Base-by-base conservation (phyloP, 2,113 vertebrate genomes). In the Lampris megalopsis region DNA sequence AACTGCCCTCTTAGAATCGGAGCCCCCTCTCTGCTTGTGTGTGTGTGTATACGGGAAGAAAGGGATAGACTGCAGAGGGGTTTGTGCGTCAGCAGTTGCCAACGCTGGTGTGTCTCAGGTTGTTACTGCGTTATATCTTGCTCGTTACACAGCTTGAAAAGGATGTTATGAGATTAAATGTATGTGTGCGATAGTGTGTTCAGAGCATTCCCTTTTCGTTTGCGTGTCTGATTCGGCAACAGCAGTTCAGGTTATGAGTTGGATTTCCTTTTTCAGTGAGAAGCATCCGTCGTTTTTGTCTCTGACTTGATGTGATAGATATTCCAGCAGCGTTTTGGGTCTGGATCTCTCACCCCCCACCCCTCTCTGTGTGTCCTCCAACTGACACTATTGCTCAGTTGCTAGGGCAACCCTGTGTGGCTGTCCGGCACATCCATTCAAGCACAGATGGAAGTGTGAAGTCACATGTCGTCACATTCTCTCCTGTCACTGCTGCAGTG, bases 401-500 rank as follows among this genome's bases (percentile, higher is more conserved):
- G 85, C 88, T 85, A 79, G 67, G 87, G 88, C 56, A 87, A 91
- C 86, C 60, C 81, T 53, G 66, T 68, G 81, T 41, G 6, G 71
- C 61, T 47, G 84, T 88, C 86, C 86, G 86, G 73, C 88, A 87
- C 72, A 74, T 86, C 77, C 79, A 68, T 87, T 88, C 70, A n/a
- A 67, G 79, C 71, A 61, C 89, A 90, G 88, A 91, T 89, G 88
- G 85, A 93, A 61, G 62, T 85, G 86, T 48, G 9, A 83, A 88
- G 85, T 89, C 90, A 81, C 89, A 83, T 73, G 82, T 86, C 48
- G 53, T 86, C 89, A 83, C 79, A 68, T 54, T 71, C 72, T 83
- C 70, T 68, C 79, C 73, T 10, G 40, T 53, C 72, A 36, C 54
- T 24, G 45, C 60, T 38, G 54, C 54, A 63, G 38, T 61, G 59